Percentiles rank a stretch among this genome's conserved stretches.
Conservation (phyloP, 2,113 vertebrate genomes). For the Scophthalmus maximus region DNA sequence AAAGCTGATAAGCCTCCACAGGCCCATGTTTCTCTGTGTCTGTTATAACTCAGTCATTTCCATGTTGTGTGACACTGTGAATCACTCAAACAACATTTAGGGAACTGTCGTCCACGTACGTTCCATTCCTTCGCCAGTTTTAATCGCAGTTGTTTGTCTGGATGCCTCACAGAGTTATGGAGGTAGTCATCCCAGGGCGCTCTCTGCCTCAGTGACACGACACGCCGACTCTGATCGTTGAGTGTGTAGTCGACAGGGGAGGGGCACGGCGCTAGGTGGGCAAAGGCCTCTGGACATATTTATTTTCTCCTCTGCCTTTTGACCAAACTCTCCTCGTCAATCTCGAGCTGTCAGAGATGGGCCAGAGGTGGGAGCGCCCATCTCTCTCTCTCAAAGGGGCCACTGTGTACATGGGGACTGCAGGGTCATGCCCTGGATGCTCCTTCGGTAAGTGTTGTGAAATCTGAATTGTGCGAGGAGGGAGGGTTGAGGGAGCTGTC, state of each 20-base stretch:
- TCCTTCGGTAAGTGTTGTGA: constrained; percentile 68
- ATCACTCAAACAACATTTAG: neutral
- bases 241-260: constrained; percentile 34
- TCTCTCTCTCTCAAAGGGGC: constrained; percentile 66
- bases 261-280: constrained; percentile 45
- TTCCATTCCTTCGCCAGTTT: constrained; percentile 26
- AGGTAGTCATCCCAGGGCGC: constrained; percentile 13
- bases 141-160: constrained; percentile 49
- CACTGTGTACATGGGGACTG: constrained; percentile 60
- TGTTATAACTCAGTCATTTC: neutral
- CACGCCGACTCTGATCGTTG: constrained; percentile 40
- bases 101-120: constrained; percentile 3
- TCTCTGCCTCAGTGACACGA: constrained; percentile 45
- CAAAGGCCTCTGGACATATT: constrained; percentile 67
- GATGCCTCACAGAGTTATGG: constrained; percentile 27
- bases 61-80: too few species aligned
- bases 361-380: constrained; percentile 72
- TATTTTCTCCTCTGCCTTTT: constrained; percentile 77
- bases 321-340: constrained; percentile 73
- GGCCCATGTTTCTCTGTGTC: neutral
- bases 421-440: constrained; percentile 74
- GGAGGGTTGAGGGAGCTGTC: constrained; percentile 33
- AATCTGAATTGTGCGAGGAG: constrained; percentile 62
- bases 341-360: constrained; percentile 74
- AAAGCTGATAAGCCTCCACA: constrained; percentile 1